Evolutionary conservation across 2,797 vertebrate species (phyloP).

Genomic region (Sebastes wilsoni): DNA sequence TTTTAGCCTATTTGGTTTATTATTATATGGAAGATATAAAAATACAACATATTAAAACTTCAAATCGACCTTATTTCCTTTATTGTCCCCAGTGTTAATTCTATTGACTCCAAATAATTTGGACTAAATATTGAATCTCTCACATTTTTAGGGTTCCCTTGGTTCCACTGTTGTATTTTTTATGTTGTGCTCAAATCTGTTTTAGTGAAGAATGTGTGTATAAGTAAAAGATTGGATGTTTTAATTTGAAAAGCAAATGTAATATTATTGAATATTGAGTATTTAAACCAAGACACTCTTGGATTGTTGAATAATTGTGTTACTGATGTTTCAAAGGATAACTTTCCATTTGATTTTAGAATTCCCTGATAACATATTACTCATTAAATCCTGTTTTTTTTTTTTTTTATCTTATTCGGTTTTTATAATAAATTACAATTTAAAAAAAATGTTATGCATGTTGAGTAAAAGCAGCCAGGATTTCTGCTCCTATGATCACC

Average conservation of each 20-base stretch:
- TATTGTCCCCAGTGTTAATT: neutral
- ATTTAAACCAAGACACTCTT: neutral
- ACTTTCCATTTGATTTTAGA: neutral
- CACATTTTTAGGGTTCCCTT: neutral
- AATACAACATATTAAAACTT: neutral
- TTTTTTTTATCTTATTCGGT: neutral
- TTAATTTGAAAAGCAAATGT: neutral
- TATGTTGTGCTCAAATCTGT: neutral
- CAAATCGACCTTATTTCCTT: neutral
- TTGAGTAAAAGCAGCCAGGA: neutral
- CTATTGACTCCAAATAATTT: neutral
- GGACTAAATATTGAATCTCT: constrained; percentile 1
- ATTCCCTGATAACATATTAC: neutral
- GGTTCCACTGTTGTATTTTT: neutral
- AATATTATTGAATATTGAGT: neutral
- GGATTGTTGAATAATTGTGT: neutral
- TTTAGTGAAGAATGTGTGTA: neutral
- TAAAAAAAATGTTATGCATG: neutral
- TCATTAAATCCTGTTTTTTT: neutral
- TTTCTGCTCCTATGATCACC: neutral
- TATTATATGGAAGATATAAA: neutral
- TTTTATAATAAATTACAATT: neutral
- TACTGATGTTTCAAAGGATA: neutral
- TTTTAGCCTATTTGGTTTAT: neutral
- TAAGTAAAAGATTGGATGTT: neutral